Evolutionary conservation across 2,113 vertebrate genomes (phyloP).

Genomic region (Bubo scandiacus): DNA sequence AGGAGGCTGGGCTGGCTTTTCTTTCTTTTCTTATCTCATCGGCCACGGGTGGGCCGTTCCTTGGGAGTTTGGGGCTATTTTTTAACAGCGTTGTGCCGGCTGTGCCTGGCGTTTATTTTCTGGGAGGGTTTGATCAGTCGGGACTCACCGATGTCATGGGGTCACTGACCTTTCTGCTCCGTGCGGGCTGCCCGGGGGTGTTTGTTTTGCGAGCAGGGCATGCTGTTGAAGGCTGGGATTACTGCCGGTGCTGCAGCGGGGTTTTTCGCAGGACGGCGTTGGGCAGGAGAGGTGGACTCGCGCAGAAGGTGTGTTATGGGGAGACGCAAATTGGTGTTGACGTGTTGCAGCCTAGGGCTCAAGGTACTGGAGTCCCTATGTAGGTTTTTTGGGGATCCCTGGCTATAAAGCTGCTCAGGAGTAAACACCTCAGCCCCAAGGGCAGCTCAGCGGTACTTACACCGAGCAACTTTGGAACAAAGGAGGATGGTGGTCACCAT

Average conservation of each 20-base stretch:
- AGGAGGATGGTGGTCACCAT: fast-evolving
- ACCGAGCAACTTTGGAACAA: fast-evolving
- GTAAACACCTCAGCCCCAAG: fast-evolving
- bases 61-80: background rate
- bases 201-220: background rate
- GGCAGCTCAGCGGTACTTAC: background rate
- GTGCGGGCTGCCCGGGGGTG: background rate
- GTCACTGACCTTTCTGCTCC: background rate
- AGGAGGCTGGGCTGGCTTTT: background rate
- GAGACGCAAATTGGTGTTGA: too few relatives aligned
- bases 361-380: fast-evolving
- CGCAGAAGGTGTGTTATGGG: background rate
- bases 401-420: background rate
- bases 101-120: background rate
- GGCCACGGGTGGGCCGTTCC: background rate
- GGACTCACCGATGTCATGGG: background rate
- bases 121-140: background rate
- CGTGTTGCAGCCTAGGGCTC: background rate
- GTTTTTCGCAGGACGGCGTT: fast-evolving
- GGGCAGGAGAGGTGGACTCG: background rate
- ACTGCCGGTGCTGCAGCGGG: background rate
- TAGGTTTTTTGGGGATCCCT: background rate
- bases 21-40: background rate
- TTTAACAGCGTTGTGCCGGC: fast-evolving
- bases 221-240: background rate